These are phyloP conservation scores for Oreochromis grahami DNA, from an alignment of 2,797 vertebrate genomes.

Conservation along the genomic window DNA sequence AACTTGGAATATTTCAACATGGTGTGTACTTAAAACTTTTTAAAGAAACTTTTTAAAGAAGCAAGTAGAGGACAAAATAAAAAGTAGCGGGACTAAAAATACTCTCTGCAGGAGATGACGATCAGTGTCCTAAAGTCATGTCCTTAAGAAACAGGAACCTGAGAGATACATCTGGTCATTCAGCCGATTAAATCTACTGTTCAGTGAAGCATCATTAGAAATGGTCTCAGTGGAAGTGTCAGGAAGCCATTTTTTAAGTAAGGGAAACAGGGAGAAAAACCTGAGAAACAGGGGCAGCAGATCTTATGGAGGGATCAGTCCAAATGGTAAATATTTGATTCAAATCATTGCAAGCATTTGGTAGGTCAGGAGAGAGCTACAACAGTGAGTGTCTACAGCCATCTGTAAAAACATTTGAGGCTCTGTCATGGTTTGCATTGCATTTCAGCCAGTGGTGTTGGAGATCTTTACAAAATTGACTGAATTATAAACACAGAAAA, in stretches of 20 bases:
- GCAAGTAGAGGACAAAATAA: neutral
- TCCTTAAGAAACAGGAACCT: neutral
- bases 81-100: neutral
- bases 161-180: neutral
- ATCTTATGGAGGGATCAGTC: neutral
- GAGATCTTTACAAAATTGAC: neutral
- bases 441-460: neutral
- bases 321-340: neutral
- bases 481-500: neutral
- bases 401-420: neutral
- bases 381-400: neutral
- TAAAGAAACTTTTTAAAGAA: neutral
- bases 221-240: neutral
- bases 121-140: neutral
- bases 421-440: neutral
- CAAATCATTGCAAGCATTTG: neutral
- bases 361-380: neutral
- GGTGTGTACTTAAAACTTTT: neutral
- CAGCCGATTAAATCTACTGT: neutral
- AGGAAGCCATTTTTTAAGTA: fast-evolving
- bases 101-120: neutral
- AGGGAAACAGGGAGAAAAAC: neutral
- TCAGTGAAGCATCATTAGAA: neutral
- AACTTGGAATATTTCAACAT: neutral
- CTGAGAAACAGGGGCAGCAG: neutral